Base-by-base conservation (phyloP, 2,113 vertebrate species). In the Xiphias gladius region DNA sequence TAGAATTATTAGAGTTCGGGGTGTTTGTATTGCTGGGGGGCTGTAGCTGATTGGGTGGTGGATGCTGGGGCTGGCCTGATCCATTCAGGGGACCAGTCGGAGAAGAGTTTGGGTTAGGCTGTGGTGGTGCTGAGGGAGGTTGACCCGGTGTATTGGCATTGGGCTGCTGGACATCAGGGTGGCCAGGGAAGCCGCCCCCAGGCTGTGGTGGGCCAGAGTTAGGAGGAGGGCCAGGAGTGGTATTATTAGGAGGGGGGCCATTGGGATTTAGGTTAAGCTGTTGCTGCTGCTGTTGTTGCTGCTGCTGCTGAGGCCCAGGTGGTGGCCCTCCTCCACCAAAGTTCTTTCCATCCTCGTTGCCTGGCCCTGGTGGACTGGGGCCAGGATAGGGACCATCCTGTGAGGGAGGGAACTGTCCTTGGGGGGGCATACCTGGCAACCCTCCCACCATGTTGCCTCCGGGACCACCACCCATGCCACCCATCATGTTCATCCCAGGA, bases 351-450 rank as follows among this genome's bases (percentile, higher is more conserved):
- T 96, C 96, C 71, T 96, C 96, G 6, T 84, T 94, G 48, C 94
- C 93, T n/a, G 95, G 95, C 35, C 94, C 93, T 16, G 96, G 96
- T 0, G 96, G 94, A 83, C 95, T 95, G 39, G 95, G 95, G 14
- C 95, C 95, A n/a, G 94, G 92, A 74, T 95, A 96, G 2, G 95
- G 94, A 16, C 94, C 94, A 66, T 96, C 95, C 65, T 95, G 97
- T 39, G 95, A 94, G 57, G 97, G 93, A 14, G 97, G 95, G 3
- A 97, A 97, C 57, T 97, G 97, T 93, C 97, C 97, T 85, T 98
- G 98, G 59, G 97, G 97, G 39, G 97, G 96, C 46, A 95, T 93
- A 5, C 95, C 90, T 13, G 97, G 96, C 57, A 97, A 95, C 16
- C 95, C 93, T 65, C 97, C 97, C 13, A 95, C 92, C 94, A 96